Base-by-base conservation (phyloP, 2,888 invertebrate genomes). In the Plemyria rubiginata region DNA sequence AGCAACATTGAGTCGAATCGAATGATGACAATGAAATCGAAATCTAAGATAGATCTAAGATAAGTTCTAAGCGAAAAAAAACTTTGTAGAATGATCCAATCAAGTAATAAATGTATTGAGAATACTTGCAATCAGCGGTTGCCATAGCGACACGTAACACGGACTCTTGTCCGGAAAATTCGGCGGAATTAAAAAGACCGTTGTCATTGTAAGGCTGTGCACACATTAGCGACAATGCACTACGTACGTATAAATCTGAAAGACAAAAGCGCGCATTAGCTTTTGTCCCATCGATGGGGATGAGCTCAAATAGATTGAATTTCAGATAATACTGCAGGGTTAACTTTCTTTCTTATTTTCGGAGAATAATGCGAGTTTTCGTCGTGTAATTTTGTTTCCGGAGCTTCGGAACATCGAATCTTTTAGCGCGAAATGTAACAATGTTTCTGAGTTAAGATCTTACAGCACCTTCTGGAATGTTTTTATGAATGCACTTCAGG, bases 261-360 rank as follows among this genome's bases (percentile, higher is more conserved):
- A 86, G 85, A 92, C 91, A 92, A 92, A 88, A 79, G 85, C 72
- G 81, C 43, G 83, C 83, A 86, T 86, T 87, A 86, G 85, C 88
- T 87, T 86, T 88, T 88, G 90, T 87, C 80, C 79, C 84, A 82
- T 86, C 86, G 88, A 88, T 87, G 84, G 86, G 86, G 86, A 86
- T 82, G 84, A 81, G 82, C 86, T 86, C 85, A 86, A 88, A 88
- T 87, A 90, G 88, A 89, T 90, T 88, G 89, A 87, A 89, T 88
- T 86, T 84, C 83, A 86, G 90, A 90, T 91, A 90, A 89, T 88
- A 84, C 85, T 80, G 79, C 81, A 82, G 81, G 82, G 85, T 80
- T 80, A 74, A 71, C 72, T 77, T 84, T 82, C 87, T 89, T 87
- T 65, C 60, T 87, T 88, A 85, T 88, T 88, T 81, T 66, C 64